Percentiles rank a stretch among this genome's conserved stretches.
Conservation (phyloP, 2,888 invertebrate species). For the Chrysodeixis includens region DNA sequence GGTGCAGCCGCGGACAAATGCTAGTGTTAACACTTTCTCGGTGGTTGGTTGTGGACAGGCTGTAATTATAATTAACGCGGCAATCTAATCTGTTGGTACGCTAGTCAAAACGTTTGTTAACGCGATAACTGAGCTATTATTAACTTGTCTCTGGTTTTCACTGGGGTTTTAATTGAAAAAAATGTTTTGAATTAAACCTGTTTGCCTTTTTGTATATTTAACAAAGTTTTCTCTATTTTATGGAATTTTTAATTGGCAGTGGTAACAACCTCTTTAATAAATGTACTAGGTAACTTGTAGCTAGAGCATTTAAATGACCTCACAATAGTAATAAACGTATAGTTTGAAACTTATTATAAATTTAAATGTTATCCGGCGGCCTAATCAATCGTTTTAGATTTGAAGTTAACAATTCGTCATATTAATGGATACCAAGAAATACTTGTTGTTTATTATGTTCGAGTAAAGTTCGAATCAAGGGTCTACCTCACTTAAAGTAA, state of each 20-base stretch:
- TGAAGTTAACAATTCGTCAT: slow-evolving; percentile 10
- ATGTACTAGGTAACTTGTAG: too few species aligned
- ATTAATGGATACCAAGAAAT: background rate
- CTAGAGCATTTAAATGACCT: too few species aligned
- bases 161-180: background rate
- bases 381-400: background rate
- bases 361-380: background rate
- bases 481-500: too few species aligned
- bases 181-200: background rate
- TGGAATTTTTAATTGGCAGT: too few species aligned
- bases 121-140: slow-evolving; percentile 37
- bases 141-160: slow-evolving; percentile 23
- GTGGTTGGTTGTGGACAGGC: slow-evolving; percentile 33
- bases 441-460: slow-evolving; percentile 16
- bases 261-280: too few species aligned
- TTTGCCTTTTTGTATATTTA: background rate
- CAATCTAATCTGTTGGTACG: slow-evolving; percentile 46
- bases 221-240: too few species aligned
- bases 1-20: slow-evolving; percentile 13
- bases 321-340: too few species aligned
- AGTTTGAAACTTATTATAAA: too few species aligned
- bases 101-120: slow-evolving; percentile 38
- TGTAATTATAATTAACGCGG: slow-evolving; percentile 48
- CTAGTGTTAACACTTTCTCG: slow-evolving; percentile 47
- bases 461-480: slow-evolving; percentile 5